Evolutionary conservation across 2,113 vertebrate genomes (phyloP), one percentile per base, ranked within the genome.

Genomic region (Raja brachyura): DNA sequence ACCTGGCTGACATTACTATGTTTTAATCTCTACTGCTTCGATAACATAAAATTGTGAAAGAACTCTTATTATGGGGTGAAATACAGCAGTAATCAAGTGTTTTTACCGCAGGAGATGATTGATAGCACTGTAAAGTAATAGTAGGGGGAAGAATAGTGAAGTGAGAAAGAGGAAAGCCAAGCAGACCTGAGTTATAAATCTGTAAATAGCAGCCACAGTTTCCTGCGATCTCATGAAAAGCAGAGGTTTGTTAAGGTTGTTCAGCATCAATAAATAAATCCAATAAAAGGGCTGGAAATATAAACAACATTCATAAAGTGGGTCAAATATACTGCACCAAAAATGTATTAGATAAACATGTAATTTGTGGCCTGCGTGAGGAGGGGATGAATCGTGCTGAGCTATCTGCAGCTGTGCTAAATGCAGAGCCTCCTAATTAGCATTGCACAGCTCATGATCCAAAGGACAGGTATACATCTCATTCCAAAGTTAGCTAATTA

Each of bases 31-130:
- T 13, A 56, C 48, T 33, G 59, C 63, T 76, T 56, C n/a, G 48
- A 31, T 39, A 68, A 81, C 93, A 74, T 73, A 75, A 56, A 76
- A 68, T 48, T 76, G 54, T 56, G 10, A 88, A 78, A 28, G 61
- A 66, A 79, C 59, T 25, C 75, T 54, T 16, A 66, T 70, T 92
- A 70, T 92, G 33, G 31, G 33, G 31, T 68, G 61, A 20, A 22
- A 79, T n/a, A 81, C 83, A 59, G 74, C 10, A 76, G 22, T 74
- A 54, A 54, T 93, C 61, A 20, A 79, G 66, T 74, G 48, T 78
- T 73, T 63, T 77, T 78, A 93, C 90, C 39, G 61, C 85, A 39
- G 93, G 39, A 68, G 9, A 33, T 92, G 86, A 94, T 94, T 93
- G 90, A 94, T 90, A 70, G 20, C 66, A 92, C 63, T 92, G 31